These are phyloP conservation scores for Palaemon carinicauda DNA, from an alignment of 1,140 invertebrate genomes.

Conservation along the genomic window DNA sequence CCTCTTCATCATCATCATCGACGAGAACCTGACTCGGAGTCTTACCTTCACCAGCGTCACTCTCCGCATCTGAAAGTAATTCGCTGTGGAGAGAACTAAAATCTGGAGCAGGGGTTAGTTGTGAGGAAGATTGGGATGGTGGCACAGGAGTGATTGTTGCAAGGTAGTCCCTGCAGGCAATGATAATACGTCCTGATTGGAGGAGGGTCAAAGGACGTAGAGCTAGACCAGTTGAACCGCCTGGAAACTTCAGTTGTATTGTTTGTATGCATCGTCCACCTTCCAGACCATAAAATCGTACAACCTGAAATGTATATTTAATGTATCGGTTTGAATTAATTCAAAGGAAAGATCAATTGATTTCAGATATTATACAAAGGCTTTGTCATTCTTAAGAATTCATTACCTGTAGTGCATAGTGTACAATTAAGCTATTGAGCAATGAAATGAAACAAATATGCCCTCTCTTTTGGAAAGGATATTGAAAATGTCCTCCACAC, in stretches of 20 bases:
- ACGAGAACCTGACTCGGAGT: background rate
- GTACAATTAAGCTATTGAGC: too few species aligned
- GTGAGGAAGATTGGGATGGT: background rate
- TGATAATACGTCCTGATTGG: background rate
- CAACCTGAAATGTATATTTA: constrained; percentile 8
- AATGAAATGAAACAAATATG: too few species aligned
- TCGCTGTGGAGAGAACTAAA: background rate
- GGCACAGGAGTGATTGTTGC: background rate
- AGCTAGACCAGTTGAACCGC: constrained; percentile 21
- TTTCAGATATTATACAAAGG: too few species aligned
- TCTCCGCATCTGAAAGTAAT: background rate
- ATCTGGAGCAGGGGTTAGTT: background rate
- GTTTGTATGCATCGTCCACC: constrained; percentile 35
- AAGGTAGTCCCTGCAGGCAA: constrained; percentile 38
- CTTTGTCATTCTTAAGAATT: too few species aligned
- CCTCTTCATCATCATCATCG: background rate
- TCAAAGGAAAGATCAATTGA: too few species aligned
- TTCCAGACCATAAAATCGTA: constrained; percentile 37
- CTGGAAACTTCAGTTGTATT: constrained; percentile 10
- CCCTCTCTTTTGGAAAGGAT: too few species aligned
- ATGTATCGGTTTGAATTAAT: too few species aligned
- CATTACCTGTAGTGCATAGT: too few species aligned
- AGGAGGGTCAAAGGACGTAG: constrained; percentile 19
- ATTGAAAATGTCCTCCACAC: too few species aligned
- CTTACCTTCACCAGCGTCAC: background rate